A percentile compares a stretch with the other conserved stretches of the same genome.
Conservation (phyloP, 2,888 invertebrate species). For the Melieria picta region DNA sequence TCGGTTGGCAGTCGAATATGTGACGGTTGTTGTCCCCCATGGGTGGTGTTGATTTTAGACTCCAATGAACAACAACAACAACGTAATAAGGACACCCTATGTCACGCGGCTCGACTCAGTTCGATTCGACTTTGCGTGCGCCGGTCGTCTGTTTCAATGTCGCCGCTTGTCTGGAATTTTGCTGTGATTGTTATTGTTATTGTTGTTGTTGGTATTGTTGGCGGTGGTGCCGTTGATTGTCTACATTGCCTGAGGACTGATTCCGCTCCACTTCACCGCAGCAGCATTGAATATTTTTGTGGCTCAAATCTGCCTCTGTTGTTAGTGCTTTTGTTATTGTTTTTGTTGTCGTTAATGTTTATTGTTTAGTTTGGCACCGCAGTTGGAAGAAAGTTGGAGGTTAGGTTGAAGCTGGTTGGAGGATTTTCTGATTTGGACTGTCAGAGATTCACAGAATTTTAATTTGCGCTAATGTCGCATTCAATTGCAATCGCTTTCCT, state of each 20-base stretch:
- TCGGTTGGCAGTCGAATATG: too few species aligned
- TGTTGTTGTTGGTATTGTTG: not conserved
- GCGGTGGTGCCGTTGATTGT: constrained; percentile 16
- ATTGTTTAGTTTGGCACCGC: constrained; percentile 26
- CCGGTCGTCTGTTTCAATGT: too few species aligned
- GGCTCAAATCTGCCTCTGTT: not conserved
- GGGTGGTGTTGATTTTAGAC: too few species aligned
- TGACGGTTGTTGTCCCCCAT: too few species aligned
- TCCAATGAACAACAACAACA: too few species aligned
- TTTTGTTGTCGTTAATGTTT: constrained; percentile 30
- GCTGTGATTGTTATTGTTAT: too few species aligned
- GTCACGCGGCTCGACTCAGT: too few species aligned
- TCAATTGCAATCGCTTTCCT: not conserved
- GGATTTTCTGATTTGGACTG: not conserved
- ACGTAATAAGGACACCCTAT: too few species aligned
- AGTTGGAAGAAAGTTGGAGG: constrained; percentile 13
- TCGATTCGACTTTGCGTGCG: too few species aligned
- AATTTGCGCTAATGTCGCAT: constrained; percentile 10
- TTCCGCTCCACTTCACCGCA: constrained; percentile 7
- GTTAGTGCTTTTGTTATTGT: constrained; percentile 21
- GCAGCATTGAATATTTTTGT: too few species aligned
- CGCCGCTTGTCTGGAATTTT: too few species aligned
- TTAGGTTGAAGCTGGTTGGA: not conserved
- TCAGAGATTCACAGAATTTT: not conserved
- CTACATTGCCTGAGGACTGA: constrained; percentile 25